phyloP scores from a whole-genome alignment of 2,113 vertebrate genomes.

The Synodontis membranacea region DNA sequence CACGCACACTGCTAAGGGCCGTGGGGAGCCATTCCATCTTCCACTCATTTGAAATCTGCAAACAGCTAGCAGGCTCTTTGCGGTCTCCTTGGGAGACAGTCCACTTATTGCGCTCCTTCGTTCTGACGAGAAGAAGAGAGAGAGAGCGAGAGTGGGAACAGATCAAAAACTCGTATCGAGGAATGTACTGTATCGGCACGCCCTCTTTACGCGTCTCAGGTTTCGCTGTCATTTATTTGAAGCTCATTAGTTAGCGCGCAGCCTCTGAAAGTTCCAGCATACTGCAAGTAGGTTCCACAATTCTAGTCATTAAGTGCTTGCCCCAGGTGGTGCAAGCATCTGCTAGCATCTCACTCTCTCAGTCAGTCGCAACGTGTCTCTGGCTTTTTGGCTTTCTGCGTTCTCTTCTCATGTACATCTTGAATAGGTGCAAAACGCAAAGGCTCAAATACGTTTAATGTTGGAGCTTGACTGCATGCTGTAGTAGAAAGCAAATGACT shows the following conservation, averaged over 20 bases:
- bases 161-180: not conserved
- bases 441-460: not conserved
- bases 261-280: constrained; percentile 11
- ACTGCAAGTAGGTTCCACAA: not conserved
- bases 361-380: not conserved
- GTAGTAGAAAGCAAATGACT: not conserved
- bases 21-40: constrained; percentile 1
- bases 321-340: constrained; percentile 32
- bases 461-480: not conserved
- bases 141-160: not conserved
- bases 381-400: not conserved
- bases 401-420: not conserved
- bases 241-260: constrained; percentile 5
- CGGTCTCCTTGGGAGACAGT: constrained; percentile 8
- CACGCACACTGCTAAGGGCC: not conserved
- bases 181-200: not conserved
- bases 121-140: not conserved
- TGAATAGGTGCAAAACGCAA: not conserved
- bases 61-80: constrained; percentile 19
- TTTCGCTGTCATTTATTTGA: constrained; percentile 31
- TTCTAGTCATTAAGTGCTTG: constrained; percentile 38
- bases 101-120: not conserved
- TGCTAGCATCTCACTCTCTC: constrained; percentile 2
- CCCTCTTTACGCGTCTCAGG: not conserved
- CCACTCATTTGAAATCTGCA: constrained; percentile 37